Base-by-base conservation (phyloP, 1,140 invertebrate genomes). In the Lucilia cuprina region DNA sequence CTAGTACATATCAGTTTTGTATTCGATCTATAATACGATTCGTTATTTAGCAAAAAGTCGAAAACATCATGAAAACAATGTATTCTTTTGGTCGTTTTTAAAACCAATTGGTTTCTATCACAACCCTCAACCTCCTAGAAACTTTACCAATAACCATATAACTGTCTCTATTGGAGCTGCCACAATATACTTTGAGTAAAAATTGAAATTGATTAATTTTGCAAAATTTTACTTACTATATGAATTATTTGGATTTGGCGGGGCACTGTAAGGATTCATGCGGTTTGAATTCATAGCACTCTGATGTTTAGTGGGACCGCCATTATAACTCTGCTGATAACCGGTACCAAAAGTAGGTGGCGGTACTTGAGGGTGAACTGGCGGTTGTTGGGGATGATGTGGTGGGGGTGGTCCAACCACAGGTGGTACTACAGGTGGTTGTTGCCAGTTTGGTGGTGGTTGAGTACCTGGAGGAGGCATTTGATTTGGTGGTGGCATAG, bases 261-360 rank as follows among this genome's bases (percentile, higher is more conserved):
- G 89, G 30, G 86, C 88, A 65, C 89, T 84, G 49, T 92, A 90
- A 8, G 89, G 92, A 82, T 92, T 92, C 83, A 92, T 93, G 35
- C 94, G 92, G 65, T 93, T 93, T 82, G 92, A 93, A 85, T 94
- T 94, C 60, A 88, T 86, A 5, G 82, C 87, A 89, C 94, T 94
- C 83, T 93, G 94, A 35, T 89, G 87, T 88, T 94, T 92, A 60
- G 94, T 93, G 0, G 94, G 94, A 0, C 95, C 95, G 41, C 95
- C 95, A 2, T 94, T 93, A 87, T 95, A 96, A 70, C 93, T 93
- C 87, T 96, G 95, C 86, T 96, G 95, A 88, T 96, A 96, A 34
- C 94, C 94, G 80, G 92, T 93, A 13, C 95, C 95, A 85, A 96
- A 96, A 87, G 93, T 94, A 93, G 93, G 86, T 4, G 86, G 86